Evolutionary conservation across 2,888 invertebrate species (phyloP).

Genomic region (Barypeithes pellucidus): DNA sequence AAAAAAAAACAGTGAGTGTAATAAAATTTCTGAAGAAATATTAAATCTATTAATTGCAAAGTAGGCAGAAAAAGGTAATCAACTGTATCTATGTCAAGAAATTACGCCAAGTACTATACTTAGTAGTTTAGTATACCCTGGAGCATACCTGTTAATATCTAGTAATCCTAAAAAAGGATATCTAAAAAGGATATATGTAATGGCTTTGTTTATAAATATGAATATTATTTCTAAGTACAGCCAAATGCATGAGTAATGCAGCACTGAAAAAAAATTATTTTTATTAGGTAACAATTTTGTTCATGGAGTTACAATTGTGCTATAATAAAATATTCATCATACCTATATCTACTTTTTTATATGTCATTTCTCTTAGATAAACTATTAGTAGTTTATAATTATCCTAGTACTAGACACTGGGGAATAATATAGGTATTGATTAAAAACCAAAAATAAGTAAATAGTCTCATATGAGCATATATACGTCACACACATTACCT

Average conservation of each 20-base stretch:
- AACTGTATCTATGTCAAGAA: not conserved
- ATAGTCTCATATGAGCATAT: no score
- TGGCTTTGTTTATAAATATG: slow-evolving; percentile 25
- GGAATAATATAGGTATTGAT: no score
- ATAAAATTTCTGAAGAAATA: not conserved
- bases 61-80: not conserved
- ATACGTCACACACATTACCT: no score
- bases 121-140: not conserved
- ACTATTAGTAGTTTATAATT: no score
- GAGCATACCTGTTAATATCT: not conserved
- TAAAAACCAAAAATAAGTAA: no score
- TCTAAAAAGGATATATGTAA: slow-evolving; percentile 46
- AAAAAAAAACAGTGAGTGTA: no score
- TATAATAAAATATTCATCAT: no score
- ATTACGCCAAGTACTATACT: slow-evolving; percentile 32
- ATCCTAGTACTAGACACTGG: no score
- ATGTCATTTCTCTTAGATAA: no score
- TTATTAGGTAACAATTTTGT: slow-evolving; percentile 43
- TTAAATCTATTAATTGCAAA: not conserved
- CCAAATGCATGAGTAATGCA: slow-evolving; percentile 55
- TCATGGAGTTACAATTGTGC: no score
- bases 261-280: slow-evolving; percentile 62
- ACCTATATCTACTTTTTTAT: no score
- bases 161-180: slow-evolving; percentile 51
- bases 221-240: slow-evolving; percentile 37